phyloP scores from a whole-genome alignment of 2,797 vertebrate species.

The Dermochelys coriacea region DNA sequence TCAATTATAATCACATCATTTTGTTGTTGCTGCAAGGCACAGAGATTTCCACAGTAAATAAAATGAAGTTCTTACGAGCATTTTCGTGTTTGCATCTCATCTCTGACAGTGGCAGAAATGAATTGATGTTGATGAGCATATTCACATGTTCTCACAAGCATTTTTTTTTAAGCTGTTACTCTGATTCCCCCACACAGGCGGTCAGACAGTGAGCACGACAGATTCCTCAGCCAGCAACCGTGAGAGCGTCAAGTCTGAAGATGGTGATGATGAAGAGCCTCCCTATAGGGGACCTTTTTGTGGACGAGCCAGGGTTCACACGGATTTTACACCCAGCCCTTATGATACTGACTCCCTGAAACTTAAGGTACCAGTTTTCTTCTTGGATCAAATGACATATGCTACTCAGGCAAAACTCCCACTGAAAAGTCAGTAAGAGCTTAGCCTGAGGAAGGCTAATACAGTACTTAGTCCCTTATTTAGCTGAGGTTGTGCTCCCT shows the following conservation, averaged over 20 bases:
- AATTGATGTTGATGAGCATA: not conserved
- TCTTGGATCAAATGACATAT: not conserved
- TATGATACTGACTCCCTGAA: slow-evolving; percentile 98
- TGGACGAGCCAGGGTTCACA: slow-evolving; percentile 95
- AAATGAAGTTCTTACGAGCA: not conserved
- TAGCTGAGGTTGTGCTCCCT: not conserved
- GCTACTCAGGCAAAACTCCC: not conserved
- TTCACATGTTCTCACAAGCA: not conserved
- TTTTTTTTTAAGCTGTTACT: not conserved
- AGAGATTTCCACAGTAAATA: not conserved
- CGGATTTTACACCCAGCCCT: slow-evolving; percentile 97
- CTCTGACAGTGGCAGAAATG: not conserved
- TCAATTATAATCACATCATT: not conserved
- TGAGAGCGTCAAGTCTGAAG: slow-evolving; percentile 98
- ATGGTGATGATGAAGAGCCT: slow-evolving; percentile 96
- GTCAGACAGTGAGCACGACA: slow-evolving; percentile 98
- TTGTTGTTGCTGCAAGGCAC: not conserved
- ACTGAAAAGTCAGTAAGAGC: not conserved
- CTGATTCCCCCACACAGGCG: slow-evolving; percentile 81
- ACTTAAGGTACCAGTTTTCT: slow-evolving; percentile 88
- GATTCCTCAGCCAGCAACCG: slow-evolving; percentile 98
- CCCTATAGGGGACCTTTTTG: slow-evolving; percentile 97
- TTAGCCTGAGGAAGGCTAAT: not conserved
- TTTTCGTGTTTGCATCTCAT: not conserved
- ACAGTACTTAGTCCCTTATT: not conserved